phyloP scores from a whole-genome alignment of 30 jellyfish, hydroid and myxozoan genomes.

The Aurelia aurita region DNA sequence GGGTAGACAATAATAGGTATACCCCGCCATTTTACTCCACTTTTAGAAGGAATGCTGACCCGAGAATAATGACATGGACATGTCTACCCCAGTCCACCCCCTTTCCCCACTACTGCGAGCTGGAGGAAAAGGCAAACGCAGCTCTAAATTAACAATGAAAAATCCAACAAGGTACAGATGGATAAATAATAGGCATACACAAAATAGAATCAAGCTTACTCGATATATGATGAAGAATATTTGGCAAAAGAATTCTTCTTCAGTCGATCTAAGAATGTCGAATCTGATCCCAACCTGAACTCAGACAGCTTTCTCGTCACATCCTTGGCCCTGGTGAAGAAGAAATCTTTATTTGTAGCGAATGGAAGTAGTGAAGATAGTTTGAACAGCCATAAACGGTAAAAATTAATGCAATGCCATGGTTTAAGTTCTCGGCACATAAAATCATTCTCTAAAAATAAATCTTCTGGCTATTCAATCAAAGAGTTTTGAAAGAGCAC shows the following conservation, averaged over 20 bases:
- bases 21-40: no score
- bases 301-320: constrained; percentile 82
- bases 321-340: constrained; percentile 77
- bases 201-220: constrained; percentile 34
- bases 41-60: no score
- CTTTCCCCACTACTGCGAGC: no score
- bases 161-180: no score
- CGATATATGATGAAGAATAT: constrained; percentile 73
- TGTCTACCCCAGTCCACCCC: no score
- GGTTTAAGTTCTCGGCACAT: neutral
- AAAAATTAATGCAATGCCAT: neutral
- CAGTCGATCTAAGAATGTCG: constrained; percentile 91
- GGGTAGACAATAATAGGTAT: no score
- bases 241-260: constrained; percentile 81
- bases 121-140: no score
- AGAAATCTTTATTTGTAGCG: neutral
- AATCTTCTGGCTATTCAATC: neutral
- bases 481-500: no score
- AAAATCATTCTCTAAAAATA: neutral
- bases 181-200: no score
- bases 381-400: neutral
- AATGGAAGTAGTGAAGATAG: no score
- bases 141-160: no score
- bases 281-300: constrained; percentile 93
- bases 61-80: no score